Base-by-base conservation (phyloP, 2,888 invertebrate genomes). In the Thymelicus lineola region DNA sequence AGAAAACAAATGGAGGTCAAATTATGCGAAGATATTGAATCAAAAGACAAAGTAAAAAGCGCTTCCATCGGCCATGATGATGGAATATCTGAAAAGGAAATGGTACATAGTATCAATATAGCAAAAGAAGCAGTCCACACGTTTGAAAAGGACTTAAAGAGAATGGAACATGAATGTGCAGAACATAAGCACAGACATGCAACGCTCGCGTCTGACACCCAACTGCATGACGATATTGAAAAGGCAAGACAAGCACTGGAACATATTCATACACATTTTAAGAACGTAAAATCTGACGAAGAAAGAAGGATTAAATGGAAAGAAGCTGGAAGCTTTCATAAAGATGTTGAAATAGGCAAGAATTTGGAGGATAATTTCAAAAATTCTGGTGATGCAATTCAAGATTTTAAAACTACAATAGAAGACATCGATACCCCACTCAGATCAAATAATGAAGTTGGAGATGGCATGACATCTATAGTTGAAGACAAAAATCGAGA, bases 81-180 rank as follows among this genome's bases (percentile, higher is more conserved):
- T 6, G 75, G 75, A 50, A 74, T 79, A 46, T 77, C 82, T 1
- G 85, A 88, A 70, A 83, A 82, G 46, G 86, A 90, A 59, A 84
- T 92, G 78, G 85, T 89, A 75, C 80, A 84, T n/a, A 91, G 85
- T 71, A 86, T 92, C 66, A 82, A 82, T 70, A 83, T 87, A 80
- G 92, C 91, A 15, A 90, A 88, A 73, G 87, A 88, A 81, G 91
- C 91, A 1, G 86, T 92, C n/a, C 87, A 91, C 75, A 85, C 83
- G 68, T 76, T 93, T 36, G 88, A 91, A 75, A 82, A 80, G 20
- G 87, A 90, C 71, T 75, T 91, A 45, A 77, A 82, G 65, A 84
- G 80, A 73, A 84, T 85, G 48, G 87, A 90, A 67, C 75, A 80
- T 50, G 82, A 76, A 70, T 75, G 80, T 35, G 73, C 72, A n/a